Conservation (phyloP, 2,797 vertebrate species). For the Danio kyathit region DNA sequence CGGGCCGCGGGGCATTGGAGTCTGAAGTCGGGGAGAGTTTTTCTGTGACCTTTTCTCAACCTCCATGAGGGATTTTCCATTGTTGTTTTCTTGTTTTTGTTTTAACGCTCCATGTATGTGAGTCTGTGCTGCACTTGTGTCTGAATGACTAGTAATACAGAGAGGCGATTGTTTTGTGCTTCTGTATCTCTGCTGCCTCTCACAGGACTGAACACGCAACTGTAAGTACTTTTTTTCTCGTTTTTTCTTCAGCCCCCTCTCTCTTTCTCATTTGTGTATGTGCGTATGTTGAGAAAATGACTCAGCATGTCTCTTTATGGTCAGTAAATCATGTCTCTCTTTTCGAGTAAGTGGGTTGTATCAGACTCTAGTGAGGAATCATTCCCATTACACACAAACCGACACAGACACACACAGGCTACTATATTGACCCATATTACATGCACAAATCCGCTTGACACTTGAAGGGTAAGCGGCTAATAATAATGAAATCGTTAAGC, state of each 20-base stretch:
- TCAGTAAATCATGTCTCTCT: constrained; percentile 26
- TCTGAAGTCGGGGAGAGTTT: constrained; percentile 30
- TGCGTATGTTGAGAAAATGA: constrained; percentile 31
- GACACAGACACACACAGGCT: neutral
- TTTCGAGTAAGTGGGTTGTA: constrained; percentile 23
- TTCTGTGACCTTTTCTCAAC: constrained; percentile 42
- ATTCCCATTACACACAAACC: neutral
- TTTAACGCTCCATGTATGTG: constrained; percentile 16
- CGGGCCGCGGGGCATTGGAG: neutral
- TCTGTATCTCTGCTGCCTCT: constrained; percentile 83
- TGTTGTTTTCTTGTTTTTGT: constrained; percentile 40
- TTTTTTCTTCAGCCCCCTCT: constrained; percentile 33
- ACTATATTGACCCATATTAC: no score
- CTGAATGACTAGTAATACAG: constrained; percentile 10
- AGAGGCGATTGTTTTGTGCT: constrained; percentile 28
- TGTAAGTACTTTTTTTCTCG: constrained; percentile 51
- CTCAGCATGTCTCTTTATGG: constrained; percentile 27
- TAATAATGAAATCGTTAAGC: no score
- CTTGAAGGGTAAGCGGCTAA: no score
- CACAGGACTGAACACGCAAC: constrained; percentile 71
- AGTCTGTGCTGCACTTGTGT: constrained; percentile 28
- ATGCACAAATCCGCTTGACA: no score
- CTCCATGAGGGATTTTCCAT: constrained; percentile 31
- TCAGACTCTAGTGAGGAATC: constrained; percentile 21
- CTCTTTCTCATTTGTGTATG: constrained; percentile 17